Base-by-base conservation (phyloP, 1,140 invertebrate genomes). In the Venustaconcha ellipsiformis region DNA sequence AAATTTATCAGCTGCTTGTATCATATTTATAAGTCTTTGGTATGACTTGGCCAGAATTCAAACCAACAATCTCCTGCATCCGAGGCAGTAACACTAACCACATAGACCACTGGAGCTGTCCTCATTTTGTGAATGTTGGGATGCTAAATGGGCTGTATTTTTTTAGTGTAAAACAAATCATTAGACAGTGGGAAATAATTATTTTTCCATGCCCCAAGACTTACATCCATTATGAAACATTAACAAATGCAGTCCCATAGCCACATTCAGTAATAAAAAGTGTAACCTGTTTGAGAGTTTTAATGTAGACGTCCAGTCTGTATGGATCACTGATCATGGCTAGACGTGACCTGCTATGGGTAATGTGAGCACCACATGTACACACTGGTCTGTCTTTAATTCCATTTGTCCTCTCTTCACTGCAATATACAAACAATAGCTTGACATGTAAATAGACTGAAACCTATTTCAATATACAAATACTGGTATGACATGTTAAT, bases 251-350 rank as follows among this genome's bases (percentile, higher is more conserved):
- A 56, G 13, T 18, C 57, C 20, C 59, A 37, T 18, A 60, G n/a
- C 37, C 58, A 57, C 37, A 69, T 8, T 37, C 48, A 18, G 57
- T 60, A 15, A 14, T 18, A 37, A 48, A 65, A 57, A 62, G 56
- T 69, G 66, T 57, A 80, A 90, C 90, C 84, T 94, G 91, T 81
- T 92, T 91, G 48, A 97, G 87, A 59, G 92, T 90, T 66, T 88
- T 84, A 17, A 95, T 82, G 84, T 94, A 95, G 80, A 93, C 94
- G 59, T 93, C 90, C 84, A 93, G 94, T 73, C 95, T 90, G 20
- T 85, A 88, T 0, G 89, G 82, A 86, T 98, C 95, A 89, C 97
- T 98, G 66, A 98, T 88, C 91, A 96, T 95, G 0, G 94, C 95
- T n/a, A 98, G 93, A 72, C 96, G 92, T 3, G 94, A 94, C 83